Base-by-base conservation (phyloP, 1,140 invertebrate genomes). In the Pantala flavescens region DNA sequence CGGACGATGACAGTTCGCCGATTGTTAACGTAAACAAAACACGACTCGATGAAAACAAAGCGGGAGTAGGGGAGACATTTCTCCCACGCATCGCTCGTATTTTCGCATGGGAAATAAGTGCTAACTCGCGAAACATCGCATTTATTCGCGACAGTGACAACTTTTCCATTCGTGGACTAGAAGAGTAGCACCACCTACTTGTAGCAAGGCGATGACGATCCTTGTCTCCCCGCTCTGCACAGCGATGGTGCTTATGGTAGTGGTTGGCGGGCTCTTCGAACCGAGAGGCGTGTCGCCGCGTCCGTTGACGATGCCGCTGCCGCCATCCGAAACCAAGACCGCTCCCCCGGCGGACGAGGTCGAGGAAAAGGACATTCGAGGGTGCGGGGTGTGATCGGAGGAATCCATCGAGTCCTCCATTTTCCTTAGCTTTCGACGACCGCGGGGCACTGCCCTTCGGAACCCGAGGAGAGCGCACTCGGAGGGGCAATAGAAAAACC, bases 211-310 rank as follows among this genome's bases (percentile, higher is more conserved):
- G 79, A 97, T 91, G 79, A 97, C 92, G 79, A 97, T 89, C 81
- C 91, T 88, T 12, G 94, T 92, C 77, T 88, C 87, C 77, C 93
- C 93, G 81, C 93, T 94, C 81, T 94, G 92, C 43, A 97, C 90
- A 19, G 93, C 94, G 78, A 97, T 95, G 21, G 94, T 96, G 81
- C 93, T 94, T 78, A 97, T 91, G 76, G 94, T 95, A 28, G 94
- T 96, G 21, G 92, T 90, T 73, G 84, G 82, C 23, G 78, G 73
- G 49, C n/a, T 63, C 49, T 63, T 63, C 16, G 49, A 63, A 21
- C 49, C 70, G 71, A 42, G 70, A 63, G 7, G 73, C 16, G 28
- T 12, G 71, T 76, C 24, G 43, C 70, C 23, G 42, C 71, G 24
- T 11, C 71, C 23, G 43, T 70, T 63, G 21, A 70, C 49, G 24